Evolutionary conservation across 2,113 vertebrate genomes (phyloP).

Genomic region (Rhinolophus ferrumequinum): DNA sequence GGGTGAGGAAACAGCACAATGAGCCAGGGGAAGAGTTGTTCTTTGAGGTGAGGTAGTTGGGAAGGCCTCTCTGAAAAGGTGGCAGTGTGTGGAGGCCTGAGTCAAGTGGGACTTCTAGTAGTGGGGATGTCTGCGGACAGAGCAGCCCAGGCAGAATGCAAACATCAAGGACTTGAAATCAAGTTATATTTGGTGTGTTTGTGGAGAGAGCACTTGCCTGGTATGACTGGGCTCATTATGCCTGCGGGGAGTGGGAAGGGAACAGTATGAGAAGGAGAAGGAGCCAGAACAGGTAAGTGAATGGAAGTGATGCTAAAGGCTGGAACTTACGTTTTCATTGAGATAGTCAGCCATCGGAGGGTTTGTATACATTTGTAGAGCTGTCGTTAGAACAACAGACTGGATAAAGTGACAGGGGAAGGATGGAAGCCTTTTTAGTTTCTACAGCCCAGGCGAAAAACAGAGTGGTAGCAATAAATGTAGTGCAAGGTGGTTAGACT

Average conservation of each 20-base stretch:
- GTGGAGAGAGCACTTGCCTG: not conserved
- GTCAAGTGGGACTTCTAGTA: not conserved
- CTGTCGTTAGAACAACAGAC: not conserved
- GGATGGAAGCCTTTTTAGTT: not conserved
- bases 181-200: not conserved
- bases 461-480: not conserved
- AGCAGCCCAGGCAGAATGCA: not conserved
- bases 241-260: not conserved
- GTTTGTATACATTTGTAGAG: not conserved
- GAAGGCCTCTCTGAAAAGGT: not conserved
- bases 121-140: not conserved
- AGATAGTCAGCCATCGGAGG: not conserved
- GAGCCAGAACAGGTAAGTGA: not conserved
- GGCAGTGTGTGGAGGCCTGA: not conserved
- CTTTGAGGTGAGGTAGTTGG: not conserved
- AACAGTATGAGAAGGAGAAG: not conserved
- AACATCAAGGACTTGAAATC: not conserved
- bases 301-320: not conserved
- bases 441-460: not conserved
- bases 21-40: not conserved
- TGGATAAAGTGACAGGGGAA: not conserved
- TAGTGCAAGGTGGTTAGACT: not conserved
- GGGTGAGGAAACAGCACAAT: not conserved
- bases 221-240: not conserved
- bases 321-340: not conserved